Evolutionary conservation across 2,113 vertebrate genomes (phyloP).

Genomic region (Perca fluviatilis): DNA sequence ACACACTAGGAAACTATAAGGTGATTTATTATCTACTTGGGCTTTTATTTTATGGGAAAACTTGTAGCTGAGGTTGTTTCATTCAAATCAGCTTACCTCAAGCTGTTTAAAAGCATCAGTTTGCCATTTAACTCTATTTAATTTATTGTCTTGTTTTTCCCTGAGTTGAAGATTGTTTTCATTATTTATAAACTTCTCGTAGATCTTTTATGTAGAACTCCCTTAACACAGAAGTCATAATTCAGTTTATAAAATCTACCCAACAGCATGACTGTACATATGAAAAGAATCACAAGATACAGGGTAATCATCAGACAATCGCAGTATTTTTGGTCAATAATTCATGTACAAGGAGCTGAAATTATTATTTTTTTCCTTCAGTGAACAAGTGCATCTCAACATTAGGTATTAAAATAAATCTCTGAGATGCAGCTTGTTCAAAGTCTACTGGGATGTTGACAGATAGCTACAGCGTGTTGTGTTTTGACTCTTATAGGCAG

Average conservation of each 20-base stretch:
- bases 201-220: not conserved
- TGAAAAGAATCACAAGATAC: not conserved
- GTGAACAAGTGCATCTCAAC: slow-evolving; percentile 21
- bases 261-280: not conserved
- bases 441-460: slow-evolving; percentile 39
- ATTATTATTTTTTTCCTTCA: slow-evolving; percentile 9
- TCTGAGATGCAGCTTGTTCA: slow-evolving; percentile 27
- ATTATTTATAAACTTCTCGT: not conserved
- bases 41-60: not conserved
- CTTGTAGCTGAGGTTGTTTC: not conserved
- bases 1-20: not conserved
- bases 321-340: slow-evolving; percentile 8
- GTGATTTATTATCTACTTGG: not conserved
- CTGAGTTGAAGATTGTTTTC: not conserved
- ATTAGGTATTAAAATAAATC: slow-evolving; percentile 31
- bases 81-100: not conserved
- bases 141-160: not conserved
- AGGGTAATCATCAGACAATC: not conserved
- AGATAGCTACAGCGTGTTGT: slow-evolving; percentile 26
- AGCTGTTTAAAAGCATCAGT: not conserved
- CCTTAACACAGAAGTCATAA: not conserved
- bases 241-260: not conserved
- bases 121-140: not conserved
- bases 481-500: slow-evolving; percentile 46
- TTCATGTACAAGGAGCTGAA: slow-evolving; percentile 29